Evolutionary conservation across 23 tunicate genomes (phyloP), one percentile per base, ranked within the genome.

Genomic region (Aplidium turbinatum): DNA sequence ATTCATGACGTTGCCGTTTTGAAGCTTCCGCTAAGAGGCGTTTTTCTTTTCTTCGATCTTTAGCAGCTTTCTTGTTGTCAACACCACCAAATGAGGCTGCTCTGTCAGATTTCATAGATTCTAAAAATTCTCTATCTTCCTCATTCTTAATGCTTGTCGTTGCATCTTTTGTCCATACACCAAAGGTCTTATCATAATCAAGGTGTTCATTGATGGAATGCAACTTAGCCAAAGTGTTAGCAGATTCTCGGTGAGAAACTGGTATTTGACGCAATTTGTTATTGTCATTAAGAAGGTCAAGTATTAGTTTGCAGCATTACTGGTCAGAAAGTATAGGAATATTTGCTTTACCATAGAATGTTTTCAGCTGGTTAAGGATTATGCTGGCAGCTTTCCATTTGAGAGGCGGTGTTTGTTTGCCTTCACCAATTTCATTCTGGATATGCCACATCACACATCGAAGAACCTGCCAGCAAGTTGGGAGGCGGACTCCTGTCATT

Each of bases 221-320:
- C 60, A 53, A 27, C 60, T 53, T 5, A 53, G 21, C 60, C 60
- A 19, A 53, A 53, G 26, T 53, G 60, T 53, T 53, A 19, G 21
- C 5, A 53, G 16, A 7, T 19, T 53, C 60, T 53, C 60, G 60
- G 4, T 27, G 60, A 53, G 60, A 53, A 5, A 42, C 48, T 19
- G 21, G 60, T 53, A 53, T 53, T 53, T 53, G 60, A 19, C 60
- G 60, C 60, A 53, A 53, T 53, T 53, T 53, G 60, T 53, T 53
- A 19, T 53, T 53, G 60, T 53, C 60, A 19, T 19, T 53, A 27
- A 53, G 60, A 53, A 53, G 60, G 60, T 19, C 21, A 53, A 53
- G 60, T 53, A 53, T 53, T 27, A 53, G 22, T 53, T 53, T 19
- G 21, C 5, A 53, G 60, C 60, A 53, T 27, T 7, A 5, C n/a